These are phyloP conservation scores for Epinephelus cyanopodus DNA, from an alignment of 2,113 vertebrate species.

Conservation along the genomic window DNA sequence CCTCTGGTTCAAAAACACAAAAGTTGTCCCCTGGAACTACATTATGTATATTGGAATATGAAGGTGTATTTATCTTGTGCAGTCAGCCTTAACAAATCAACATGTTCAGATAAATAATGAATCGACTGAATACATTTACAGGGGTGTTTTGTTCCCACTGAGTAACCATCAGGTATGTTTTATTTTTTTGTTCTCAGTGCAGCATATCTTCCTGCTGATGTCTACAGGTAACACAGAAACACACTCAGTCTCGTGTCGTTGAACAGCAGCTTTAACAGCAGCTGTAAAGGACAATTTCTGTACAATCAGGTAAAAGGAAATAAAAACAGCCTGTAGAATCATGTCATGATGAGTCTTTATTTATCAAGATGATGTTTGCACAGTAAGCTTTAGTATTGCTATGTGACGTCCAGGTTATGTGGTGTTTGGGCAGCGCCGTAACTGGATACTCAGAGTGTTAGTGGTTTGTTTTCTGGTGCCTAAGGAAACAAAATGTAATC, in stretches of 20 bases:
- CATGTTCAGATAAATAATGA: background rate
- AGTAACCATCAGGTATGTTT: background rate
- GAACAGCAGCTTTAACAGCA: no score
- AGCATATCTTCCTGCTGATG: background rate
- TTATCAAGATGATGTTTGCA: constrained; percentile 8
- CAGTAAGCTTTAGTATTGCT: constrained; percentile 17
- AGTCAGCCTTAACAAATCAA: background rate
- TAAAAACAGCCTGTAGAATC: background rate
- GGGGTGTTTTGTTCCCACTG: background rate
- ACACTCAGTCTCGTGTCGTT: background rate
- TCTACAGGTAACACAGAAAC: background rate
- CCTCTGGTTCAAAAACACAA: no score
- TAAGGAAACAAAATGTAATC: constrained; percentile 81
- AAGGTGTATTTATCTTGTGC: constrained; percentile 6
- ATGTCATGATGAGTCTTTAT: background rate
- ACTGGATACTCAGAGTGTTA: constrained; percentile 76
- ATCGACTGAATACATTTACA: background rate
- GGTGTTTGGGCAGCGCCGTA: constrained; percentile 68
- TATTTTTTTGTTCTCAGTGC: constrained; percentile 3
- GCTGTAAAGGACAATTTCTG: background rate
- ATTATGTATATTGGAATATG: background rate
- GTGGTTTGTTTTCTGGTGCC: constrained; percentile 79
- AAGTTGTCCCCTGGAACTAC: background rate
- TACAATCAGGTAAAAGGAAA: background rate
- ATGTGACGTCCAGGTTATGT: constrained; percentile 66